Conservation (phyloP, 2,113 vertebrate genomes). For the Ciconia stormi region DNA sequence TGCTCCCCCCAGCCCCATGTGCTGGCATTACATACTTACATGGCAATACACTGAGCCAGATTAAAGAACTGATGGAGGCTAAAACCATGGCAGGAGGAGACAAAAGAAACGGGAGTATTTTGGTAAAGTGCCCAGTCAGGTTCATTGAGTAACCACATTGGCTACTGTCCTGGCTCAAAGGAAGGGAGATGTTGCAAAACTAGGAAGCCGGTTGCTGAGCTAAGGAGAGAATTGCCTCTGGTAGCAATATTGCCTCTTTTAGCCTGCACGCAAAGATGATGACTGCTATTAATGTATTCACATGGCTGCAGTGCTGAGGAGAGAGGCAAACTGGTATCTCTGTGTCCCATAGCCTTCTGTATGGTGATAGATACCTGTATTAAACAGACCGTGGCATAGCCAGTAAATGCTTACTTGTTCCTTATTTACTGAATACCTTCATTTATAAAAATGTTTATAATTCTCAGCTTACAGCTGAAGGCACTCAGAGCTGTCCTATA, state of each 20-base stretch:
- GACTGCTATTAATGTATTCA: rapidly evolving
- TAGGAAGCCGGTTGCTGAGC: neutral
- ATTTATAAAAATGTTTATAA: neutral
- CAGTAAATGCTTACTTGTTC: neutral
- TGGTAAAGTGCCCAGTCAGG: neutral
- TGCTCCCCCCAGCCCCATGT: rapidly evolving
- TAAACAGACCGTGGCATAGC: neutral
- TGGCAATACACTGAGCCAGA: rapidly evolving
- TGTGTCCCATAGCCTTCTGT: neutral
- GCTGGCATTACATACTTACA: rapidly evolving
- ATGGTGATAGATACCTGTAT: neutral
- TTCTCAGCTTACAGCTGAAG: neutral
- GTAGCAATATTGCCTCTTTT: neutral
- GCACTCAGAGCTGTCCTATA: neutral
- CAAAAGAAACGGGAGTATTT: neutral
- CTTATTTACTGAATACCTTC: neutral
- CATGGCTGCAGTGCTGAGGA: neutral
- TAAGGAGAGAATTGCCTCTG: rapidly evolving
- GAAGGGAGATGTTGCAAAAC: neutral
- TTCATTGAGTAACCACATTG: rapidly evolving
- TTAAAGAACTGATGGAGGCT: neutral
- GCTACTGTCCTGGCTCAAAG: neutral
- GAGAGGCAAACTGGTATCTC: neutral
- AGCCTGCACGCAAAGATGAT: rapidly evolving
- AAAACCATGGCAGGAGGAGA: neutral